Percentiles rank a stretch among this genome's conserved stretches.
Conservation (phyloP, 2,888 invertebrate species). For the Epistrophe eligans region DNA sequence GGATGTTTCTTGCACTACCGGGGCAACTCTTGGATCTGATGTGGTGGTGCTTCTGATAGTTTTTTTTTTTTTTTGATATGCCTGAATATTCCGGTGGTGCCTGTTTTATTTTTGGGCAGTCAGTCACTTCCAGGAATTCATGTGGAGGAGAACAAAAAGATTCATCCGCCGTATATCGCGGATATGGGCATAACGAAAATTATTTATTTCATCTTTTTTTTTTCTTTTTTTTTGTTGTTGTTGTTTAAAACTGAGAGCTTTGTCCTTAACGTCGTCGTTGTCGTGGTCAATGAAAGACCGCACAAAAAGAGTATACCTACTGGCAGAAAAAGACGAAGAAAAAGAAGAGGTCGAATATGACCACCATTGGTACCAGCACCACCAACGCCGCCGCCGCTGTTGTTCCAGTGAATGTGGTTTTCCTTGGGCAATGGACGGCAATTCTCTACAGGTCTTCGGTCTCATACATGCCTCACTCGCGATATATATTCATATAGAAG, state of each 20-base stretch:
- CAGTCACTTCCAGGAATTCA: conserved; percentile 75
- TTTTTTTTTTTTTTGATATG: conserved; percentile 39
- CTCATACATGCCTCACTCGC: conserved; percentile 47
- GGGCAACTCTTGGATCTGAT: not conserved
- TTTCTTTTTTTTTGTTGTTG: not conserved
- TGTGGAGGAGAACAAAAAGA: conserved; percentile 76
- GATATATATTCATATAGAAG: conserved; percentile 29
- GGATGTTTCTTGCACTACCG: conserved; percentile 19
- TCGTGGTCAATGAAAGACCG: conserved; percentile 71
- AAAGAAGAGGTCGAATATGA: conserved; percentile 57
- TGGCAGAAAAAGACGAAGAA: not conserved
- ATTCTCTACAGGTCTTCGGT: conserved; percentile 74
- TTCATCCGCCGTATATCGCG: conserved; percentile 68
- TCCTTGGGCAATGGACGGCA: conserved; percentile 67
- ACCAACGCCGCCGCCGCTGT: conserved; percentile 25
- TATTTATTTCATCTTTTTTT: conserved; percentile 67
- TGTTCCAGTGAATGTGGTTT: conserved; percentile 68
- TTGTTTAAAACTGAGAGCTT: conserved; percentile 32
- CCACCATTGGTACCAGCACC: conserved; percentile 20
- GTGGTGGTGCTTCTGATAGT: conserved; percentile 5
- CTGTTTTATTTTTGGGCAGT: conserved; percentile 64
- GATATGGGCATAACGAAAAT: conserved; percentile 72
- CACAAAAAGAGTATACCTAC: conserved; percentile 43
- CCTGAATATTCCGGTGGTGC: conserved; percentile 27
- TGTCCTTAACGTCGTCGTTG: conserved; percentile 46